These are phyloP conservation scores for Diglossa cyanea DNA, from an alignment of 2,797 vertebrate genomes.

Conservation along the genomic window DNA sequence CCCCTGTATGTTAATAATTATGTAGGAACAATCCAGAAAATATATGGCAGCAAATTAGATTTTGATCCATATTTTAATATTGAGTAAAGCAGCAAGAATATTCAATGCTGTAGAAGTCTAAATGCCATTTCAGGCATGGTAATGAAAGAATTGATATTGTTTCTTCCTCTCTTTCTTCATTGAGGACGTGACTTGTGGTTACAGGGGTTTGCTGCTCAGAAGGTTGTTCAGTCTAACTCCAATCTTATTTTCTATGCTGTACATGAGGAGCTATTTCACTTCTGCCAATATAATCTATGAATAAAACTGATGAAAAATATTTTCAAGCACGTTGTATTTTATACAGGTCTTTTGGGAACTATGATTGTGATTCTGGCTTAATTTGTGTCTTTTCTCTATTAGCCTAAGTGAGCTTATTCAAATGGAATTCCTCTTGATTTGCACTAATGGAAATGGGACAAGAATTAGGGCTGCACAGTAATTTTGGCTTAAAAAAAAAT, in stretches of 20 bases:
- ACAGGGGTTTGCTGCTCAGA: neutral
- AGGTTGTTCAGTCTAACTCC: neutral
- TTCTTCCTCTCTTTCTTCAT: neutral
- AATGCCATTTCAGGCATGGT: neutral
- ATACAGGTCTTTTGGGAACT: neutral
- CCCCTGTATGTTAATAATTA: neutral
- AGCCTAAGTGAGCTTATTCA: neutral
- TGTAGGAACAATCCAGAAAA: neutral
- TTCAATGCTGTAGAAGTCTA: neutral
- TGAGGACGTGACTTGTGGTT: neutral
- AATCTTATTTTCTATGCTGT: neutral
- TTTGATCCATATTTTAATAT: neutral
- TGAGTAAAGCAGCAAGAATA: neutral
- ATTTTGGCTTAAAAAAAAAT: neutral
- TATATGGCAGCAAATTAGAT: neutral
- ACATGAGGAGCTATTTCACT: neutral
- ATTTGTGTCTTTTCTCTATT: neutral
- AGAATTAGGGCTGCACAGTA: neutral
- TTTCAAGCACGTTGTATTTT: neutral
- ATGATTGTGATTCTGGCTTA: neutral
- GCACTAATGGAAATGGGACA: neutral
- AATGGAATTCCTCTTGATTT: neutral
- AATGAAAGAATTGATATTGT: neutral
- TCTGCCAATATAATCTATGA: neutral
- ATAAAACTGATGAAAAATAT: neutral